Base-by-base conservation (phyloP, 2,113 vertebrate species). In the Henicopernis longicauda region DNA sequence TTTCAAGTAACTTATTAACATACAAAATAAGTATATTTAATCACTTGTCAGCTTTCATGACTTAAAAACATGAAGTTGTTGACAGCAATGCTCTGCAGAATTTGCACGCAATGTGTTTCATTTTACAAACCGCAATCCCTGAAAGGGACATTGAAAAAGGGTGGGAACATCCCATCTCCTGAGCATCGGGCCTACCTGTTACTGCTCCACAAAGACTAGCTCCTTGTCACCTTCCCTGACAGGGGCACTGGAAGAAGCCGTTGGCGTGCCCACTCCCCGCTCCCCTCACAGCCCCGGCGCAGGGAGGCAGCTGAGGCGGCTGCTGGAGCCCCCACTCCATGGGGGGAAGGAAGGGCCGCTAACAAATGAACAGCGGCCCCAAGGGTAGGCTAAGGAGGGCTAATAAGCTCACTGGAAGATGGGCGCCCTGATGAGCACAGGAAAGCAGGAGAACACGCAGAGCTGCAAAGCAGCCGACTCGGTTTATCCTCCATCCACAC, bases 221-320 rank as follows among this genome's bases (percentile, higher is more conserved):
- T 50, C 29, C 44, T 42, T 36, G 31, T 14, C 44, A 14, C 44
- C 18, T 27, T 17, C 65, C 29, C 38, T 17, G n/a, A 12, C 15
- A 45, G 16, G 16, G 23, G 7, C 76, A 11, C 19, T 1, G 20
- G 22, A 23, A 23, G 1, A 8, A 16, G 13, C 66, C 1, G 3
- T 13, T 10, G 8, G 22, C 0, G 0, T 2, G 5, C 2, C 0
- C 0, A 0, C 2, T 7, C 7, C 82, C n/a, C 1, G 0, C 13
- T 8, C 20, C 34, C 67, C 44, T 47, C 66, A 7, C 44, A 13
- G 7, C 58, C 27, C 20, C 0, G 0, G 27, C 1, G 0, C 21
- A 3, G 1, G 3, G 52, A 17, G 32, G 21, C 65, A 11, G 40
- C 38, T 19, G 36, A 42, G 23, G 36, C 12, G 3, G n/a, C 26